These are phyloP conservation scores for Cephalophus harveyi DNA, from an alignment of 2,113 vertebrate species.

Conservation along the genomic window DNA sequence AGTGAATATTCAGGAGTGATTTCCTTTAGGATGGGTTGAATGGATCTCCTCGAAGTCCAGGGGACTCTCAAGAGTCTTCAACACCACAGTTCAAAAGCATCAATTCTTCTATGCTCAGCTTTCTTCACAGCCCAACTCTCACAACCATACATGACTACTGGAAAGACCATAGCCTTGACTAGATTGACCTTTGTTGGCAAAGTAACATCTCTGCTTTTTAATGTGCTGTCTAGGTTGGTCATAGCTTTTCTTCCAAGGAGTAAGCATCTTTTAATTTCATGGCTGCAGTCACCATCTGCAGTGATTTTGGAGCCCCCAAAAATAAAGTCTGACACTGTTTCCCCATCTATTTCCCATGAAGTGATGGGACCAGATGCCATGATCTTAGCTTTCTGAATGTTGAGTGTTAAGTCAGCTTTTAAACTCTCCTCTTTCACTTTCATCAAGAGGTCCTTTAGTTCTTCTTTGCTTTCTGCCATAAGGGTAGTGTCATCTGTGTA, in stretches of 20 bases:
- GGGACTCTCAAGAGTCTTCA: neutral
- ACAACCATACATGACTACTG: neutral
- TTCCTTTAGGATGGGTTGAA: neutral
- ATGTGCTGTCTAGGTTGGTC: neutral
- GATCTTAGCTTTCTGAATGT: neutral
- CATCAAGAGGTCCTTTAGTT: neutral
- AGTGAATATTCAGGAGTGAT: neutral
- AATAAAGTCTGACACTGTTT: neutral
- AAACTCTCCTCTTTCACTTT: neutral
- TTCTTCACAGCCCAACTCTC: neutral
- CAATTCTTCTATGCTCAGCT: accelerated
- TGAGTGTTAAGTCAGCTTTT: neutral
- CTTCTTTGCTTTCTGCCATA: neutral
- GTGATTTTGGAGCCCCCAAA: neutral
- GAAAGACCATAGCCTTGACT: neutral
- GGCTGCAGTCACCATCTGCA: neutral
- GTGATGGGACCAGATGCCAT: neutral
- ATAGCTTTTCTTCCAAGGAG: neutral
- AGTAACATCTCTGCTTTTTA: neutral
- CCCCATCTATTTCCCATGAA: neutral
- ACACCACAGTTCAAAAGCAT: neutral
- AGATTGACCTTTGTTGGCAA: neutral
- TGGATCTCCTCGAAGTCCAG: neutral
- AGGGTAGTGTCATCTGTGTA: accelerated
- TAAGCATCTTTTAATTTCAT: neutral